Conservation (phyloP, 2,113 vertebrate genomes). For the Chamaea fasciata region DNA sequence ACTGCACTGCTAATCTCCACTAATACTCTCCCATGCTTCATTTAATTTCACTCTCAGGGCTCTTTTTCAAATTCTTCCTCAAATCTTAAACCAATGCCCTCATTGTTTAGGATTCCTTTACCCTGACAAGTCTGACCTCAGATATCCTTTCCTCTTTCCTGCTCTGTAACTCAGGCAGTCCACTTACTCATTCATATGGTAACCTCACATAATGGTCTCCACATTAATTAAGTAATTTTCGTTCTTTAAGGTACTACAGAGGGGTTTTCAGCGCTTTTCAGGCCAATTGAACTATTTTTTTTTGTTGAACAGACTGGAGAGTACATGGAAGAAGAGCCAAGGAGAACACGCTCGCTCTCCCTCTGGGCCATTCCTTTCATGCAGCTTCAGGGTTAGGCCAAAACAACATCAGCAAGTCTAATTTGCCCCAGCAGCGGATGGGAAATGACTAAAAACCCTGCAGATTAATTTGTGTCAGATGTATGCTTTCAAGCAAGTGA, state of each 20-base stretch:
- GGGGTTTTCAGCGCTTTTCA: constrained; percentile 55
- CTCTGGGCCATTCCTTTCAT: constrained; percentile 49
- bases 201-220: constrained; percentile 79
- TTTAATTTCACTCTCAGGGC: constrained; percentile 70
- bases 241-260: constrained; percentile 55
- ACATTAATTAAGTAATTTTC: constrained; percentile 73
- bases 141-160: constrained; percentile 78
- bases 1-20: constrained; percentile 61
- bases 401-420: constrained; percentile 71
- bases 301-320: constrained; percentile 14
- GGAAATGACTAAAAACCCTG: constrained; percentile 59
- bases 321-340: constrained; percentile 55
- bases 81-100: constrained; percentile 73
- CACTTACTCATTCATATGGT: constrained; percentile 84
- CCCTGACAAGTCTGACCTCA: constrained; percentile 81
- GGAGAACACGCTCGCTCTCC: constrained; percentile 29
- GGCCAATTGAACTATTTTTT: constrained; percentile 53
- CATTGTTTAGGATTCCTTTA: constrained; percentile 79
- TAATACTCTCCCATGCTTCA: constrained; percentile 69
- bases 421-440: constrained; percentile 58
- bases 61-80: constrained; percentile 62
- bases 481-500: constrained; percentile 20
- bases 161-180: constrained; percentile 69
- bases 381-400: constrained; percentile 36
- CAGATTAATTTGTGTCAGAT: constrained; percentile 68